These are phyloP conservation scores for Phenacoccus solenopsis DNA, from an alignment of 1,140 invertebrate genomes.

Conservation along the genomic window DNA sequence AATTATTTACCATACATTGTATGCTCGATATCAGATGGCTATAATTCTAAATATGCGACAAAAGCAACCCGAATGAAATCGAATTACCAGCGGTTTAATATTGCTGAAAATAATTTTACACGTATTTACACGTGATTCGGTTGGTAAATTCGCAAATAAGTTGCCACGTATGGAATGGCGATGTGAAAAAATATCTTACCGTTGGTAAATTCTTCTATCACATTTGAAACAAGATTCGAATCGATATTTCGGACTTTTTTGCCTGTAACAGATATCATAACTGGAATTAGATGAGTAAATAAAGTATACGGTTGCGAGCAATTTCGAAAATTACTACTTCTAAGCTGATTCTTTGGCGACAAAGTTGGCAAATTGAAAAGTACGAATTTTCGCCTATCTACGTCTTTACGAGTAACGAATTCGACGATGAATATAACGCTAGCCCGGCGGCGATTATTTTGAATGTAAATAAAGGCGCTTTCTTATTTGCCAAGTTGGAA, in stretches of 20 bases:
- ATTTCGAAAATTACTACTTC: no score
- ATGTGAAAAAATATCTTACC: not conserved
- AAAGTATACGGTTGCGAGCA: no score
- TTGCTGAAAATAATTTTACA: not conserved
- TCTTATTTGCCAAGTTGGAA: not conserved
- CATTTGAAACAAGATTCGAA: slow-evolving; percentile 4
- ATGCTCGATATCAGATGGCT: not conserved
- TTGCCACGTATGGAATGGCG: not conserved
- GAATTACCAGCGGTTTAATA: not conserved
- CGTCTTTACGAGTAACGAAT: no score
- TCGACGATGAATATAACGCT: no score
- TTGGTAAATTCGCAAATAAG: not conserved
- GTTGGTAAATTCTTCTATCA: slow-evolving; percentile 8
- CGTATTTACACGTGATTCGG: no score
- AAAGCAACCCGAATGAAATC: not conserved
- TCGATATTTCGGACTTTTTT: not conserved
- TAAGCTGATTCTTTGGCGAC: no score
- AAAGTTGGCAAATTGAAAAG: not conserved
- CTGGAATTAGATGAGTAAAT: no score
- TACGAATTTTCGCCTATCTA: no score
- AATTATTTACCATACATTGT: not conserved
- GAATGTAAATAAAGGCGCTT: not conserved
- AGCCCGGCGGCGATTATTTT: not conserved
- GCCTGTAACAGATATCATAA: not conserved
- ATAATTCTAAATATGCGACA: not conserved